Evolutionary conservation across 2,888 invertebrate genomes (phyloP).

Genomic region (Bursaphelenchus okinawaensis): DNA sequence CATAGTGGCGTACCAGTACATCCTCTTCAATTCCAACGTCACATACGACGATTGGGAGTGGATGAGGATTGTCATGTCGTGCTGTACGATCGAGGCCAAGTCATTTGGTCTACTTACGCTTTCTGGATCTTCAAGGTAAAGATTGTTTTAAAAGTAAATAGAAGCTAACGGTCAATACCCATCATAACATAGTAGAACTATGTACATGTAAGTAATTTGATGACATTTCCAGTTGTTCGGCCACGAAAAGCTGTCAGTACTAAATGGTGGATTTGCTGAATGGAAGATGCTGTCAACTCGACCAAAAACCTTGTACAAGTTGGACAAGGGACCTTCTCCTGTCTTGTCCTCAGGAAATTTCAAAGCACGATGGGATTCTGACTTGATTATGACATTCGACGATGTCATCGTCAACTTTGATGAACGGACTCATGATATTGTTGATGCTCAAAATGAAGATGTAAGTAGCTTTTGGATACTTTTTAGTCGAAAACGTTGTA

Average conservation of each 20-base stretch:
- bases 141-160: neutral
- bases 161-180: neutral
- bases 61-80: conserved; percentile 51
- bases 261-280: conserved; percentile 46
- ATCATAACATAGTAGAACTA: no score
- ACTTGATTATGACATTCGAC: conserved; percentile 49
- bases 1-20: conserved; percentile 55
- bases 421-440: conserved; percentile 37
- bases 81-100: conserved; percentile 49
- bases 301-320: conserved; percentile 8
- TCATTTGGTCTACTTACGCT: conserved; percentile 51
- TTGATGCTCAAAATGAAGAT: conserved; percentile 52
- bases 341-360: conserved; percentile 37
- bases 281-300: conserved; percentile 39
- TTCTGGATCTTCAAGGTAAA: conserved; percentile 52
- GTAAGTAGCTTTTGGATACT: conserved; percentile 14
- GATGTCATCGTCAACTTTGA: conserved; percentile 51
- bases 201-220: neutral
- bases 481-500: neutral
- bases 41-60: conserved; percentile 48
- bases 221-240: conserved; percentile 42
- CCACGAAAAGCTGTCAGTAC: conserved; percentile 42
- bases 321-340: conserved; percentile 12
- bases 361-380: conserved; percentile 45
- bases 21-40: conserved; percentile 47